Base-by-base conservation (phyloP, 2,113 vertebrate genomes). In the Hippoglossus stenolepis region DNA sequence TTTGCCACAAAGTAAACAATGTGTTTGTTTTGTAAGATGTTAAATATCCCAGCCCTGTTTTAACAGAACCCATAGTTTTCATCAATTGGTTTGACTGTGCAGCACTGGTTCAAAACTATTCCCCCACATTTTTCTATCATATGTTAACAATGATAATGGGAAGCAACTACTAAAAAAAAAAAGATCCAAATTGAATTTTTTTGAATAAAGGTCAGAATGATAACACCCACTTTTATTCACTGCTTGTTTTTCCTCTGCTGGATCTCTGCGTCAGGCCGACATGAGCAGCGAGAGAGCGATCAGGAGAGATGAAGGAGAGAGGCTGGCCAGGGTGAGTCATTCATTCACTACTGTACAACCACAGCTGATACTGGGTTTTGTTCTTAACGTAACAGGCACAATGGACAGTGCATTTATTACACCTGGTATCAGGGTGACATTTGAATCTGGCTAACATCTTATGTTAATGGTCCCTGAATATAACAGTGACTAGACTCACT, bases 241-340 rank as follows among this genome's bases (percentile, higher is more conserved):
- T 54, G 18, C 14, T 20, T 54, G 51, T 54, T 54, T 54, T 3
- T 54, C 9, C n/a, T 21, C 2, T 54, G 51, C 35, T 60, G 49
- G 3, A 5, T 81, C 12, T 74, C 2, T 77, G 2, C 57, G 10
- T 63, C 94, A 99, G 97, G 95, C 96, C 0, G 97, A 99, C 56
- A 93, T 98, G 94, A 93, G 77, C 91, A 88, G 87, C 0, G 95
- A 93, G 11, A 93, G 97, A 71, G 96, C 93, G 4, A 95, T 99
- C 86, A 95, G 94, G 75, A 96, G 93, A 0, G 97, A 99, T 45
- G 97, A 99, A 0, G 97, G 97, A 89, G 97, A 97, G 86, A 94
- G 92, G 0, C 94, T 99, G 75, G 97, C 97, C 90, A 95, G 95
- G 94, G 97, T 98, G 80, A 95, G 96, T 87, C 3, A 28, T 26